Evolutionary conservation across 2,797 vertebrate genomes (phyloP), one percentile per base, ranked within the genome.

Genomic region (Manis crassicaudata): DNA sequence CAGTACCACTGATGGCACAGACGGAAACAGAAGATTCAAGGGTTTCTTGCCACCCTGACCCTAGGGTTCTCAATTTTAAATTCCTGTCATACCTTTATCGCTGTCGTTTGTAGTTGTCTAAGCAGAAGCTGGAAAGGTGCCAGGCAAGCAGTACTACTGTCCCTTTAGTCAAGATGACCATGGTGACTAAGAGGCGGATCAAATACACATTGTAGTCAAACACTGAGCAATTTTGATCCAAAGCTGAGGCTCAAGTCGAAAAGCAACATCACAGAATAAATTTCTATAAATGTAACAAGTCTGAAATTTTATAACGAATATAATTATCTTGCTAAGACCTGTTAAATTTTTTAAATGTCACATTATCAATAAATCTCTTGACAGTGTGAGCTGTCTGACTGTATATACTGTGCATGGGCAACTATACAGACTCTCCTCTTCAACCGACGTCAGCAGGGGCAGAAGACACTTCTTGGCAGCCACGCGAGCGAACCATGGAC

Each of bases 241-340:
- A 93, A 79, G 46, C 16, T 82, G 84, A 90, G 32, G 75, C 29
- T 67, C 46, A 92, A 90, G 46, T 80, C 12, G 90, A 94, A 92
- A 86, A 76, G 1, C 29, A 13, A 54, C 13, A 79, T 14, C 56
- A 87, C 4, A 90, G 62, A 73, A 92, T 67, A 58, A 76, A 70
- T 73, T 79, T 77, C 25, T 79, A 72, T 63, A 46, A 82, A 82
- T 80, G 4, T 70, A 93, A 90, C n/a, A 80, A 62, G 77, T 73
- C 23, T 88, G 54, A 92, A 87, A 68, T 50, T 73, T 97, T 95
- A 62, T n/a, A 89, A 62, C 72, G 89, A 92, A 81, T 37, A 20
- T 76, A 77, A 68, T 72, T 82, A 91, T 43, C 14, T 68, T 82
- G 37, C 73, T 87, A 87, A 46, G 80, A 80, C 67, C 56, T 80